These are phyloP conservation scores for Lysandra coridon DNA, from an alignment of 2,888 invertebrate genomes.

Conservation along the genomic window DNA sequence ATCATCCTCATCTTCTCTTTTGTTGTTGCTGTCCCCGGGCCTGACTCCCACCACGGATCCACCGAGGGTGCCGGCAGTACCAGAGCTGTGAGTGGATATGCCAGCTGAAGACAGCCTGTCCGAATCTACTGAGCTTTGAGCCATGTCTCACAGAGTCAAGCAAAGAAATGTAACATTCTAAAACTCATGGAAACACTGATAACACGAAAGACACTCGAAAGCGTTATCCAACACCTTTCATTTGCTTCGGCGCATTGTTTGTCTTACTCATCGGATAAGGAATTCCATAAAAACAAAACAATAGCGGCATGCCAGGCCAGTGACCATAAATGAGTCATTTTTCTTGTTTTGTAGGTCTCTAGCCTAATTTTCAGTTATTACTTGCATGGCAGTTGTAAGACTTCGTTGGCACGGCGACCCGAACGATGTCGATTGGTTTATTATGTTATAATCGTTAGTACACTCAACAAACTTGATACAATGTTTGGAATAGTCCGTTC, in stretches of 20 bases:
- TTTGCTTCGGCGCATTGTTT: conserved; percentile 45
- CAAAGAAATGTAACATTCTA: conserved; percentile 32
- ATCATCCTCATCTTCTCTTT: conserved; percentile 82
- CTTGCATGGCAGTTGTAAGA: conserved; percentile 22
- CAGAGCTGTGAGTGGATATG: conserved; percentile 74
- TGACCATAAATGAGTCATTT: conserved; percentile 72
- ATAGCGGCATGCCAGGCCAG: conserved; percentile 56
- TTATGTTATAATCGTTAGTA: conserved; percentile 55
- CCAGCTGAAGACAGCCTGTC: conserved; percentile 75
- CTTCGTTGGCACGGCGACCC: conserved; percentile 37
- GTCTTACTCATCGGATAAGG: conserved; percentile 62
- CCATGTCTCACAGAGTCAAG: conserved; percentile 51
- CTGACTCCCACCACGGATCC: conserved; percentile 74
- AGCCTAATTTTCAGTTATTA: conserved; percentile 53
- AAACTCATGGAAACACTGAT: conserved; percentile 36
- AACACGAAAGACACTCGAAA: conserved; percentile 37
- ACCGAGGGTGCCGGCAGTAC: conserved; percentile 71
- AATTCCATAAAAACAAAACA: conserved; percentile 73
- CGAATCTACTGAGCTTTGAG: conserved; percentile 73
- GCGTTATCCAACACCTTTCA: conserved; percentile 41
- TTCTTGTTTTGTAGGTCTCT: conserved; percentile 57
- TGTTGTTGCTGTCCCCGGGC: conserved; percentile 62
- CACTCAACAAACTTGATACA: conserved; percentile 45
- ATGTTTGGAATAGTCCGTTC: conserved; percentile 40
- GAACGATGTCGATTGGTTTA: conserved; percentile 51